Percentiles rank a stretch among this genome's conserved stretches.
These are phyloP conservation scores for Mellilla xanthometata DNA, from an alignment of 2,888 invertebrate genomes.

Conservation along the genomic window DNA sequence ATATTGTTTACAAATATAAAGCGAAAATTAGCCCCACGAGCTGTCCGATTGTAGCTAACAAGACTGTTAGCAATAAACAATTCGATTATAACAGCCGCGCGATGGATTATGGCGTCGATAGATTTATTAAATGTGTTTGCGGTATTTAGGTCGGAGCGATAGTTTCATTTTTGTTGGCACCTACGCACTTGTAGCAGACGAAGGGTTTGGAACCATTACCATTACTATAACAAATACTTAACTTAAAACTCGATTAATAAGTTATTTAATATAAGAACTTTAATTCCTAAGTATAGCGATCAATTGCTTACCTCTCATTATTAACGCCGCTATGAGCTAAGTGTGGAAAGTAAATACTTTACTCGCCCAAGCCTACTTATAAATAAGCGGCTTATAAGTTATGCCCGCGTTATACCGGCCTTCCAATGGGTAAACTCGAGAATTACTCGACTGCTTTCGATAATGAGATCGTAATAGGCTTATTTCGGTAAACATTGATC, in stretches of 20 bases:
- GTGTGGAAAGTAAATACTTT: conserved; percentile 1
- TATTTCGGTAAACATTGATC: conserved; percentile 4
- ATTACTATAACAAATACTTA: no score
- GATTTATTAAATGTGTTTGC: conserved; percentile 2
- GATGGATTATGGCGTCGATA: conserved; percentile 16
- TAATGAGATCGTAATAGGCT: conserved; percentile 5
- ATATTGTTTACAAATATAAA: conserved; percentile 51
- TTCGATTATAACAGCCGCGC: conserved; percentile 7
- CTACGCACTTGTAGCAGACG: neutral
- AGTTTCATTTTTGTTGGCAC: neutral
- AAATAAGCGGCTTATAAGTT: conserved; percentile 1
- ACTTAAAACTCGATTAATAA: no score
- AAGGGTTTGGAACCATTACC: no score
- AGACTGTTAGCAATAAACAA: conserved; percentile 22
- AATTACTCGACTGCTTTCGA: conserved; percentile 4
- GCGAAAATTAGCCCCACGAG: conserved; percentile 46
- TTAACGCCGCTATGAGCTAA: neutral
- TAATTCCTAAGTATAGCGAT: neutral
- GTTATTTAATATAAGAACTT: no score
- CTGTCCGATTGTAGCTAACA: conserved; percentile 29
- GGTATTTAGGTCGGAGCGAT: neutral
- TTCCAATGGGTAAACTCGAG: conserved; percentile 5
- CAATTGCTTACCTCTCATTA: neutral
- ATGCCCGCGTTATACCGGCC: neutral
- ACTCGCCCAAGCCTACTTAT: neutral